Evolutionary conservation across 2,113 vertebrate genomes (phyloP), one percentile per base, ranked within the genome.

Genomic region (Labeo catla): DNA sequence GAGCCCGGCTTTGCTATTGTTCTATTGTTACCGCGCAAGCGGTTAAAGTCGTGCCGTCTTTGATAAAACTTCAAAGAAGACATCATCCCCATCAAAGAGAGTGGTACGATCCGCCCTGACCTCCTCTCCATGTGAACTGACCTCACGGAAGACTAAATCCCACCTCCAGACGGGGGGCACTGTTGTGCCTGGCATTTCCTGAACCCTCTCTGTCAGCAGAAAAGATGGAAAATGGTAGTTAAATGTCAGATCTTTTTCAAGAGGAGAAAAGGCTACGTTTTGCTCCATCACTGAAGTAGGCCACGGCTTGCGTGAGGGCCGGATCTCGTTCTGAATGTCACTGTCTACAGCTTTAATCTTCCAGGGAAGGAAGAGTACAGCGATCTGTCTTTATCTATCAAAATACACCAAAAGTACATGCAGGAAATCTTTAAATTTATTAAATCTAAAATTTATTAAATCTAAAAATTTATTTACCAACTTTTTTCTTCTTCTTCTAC

Each of bases 191-290:
- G 91, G 93, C 91, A 94, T 91, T 92, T 90, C 87, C 85, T 61
- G 77, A 91, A 89, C 87, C 28, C 86, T 85, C 89, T 63, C 76
- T 90, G 91, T 92, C 83, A 89, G 12, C 19, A 66, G 83, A 90
- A 84, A 84, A 85, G 34, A 90, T 89, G 88, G 89, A 89, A 81
- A 80, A 89, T 88, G 52, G n/a, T 90, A 87, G 78, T 90, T 92
- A 95, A 95, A 93, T 92, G 93, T 90, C 90, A 83, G 61, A 87
- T 93, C 87, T 87, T 90, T 91, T 11, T 28, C 12, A 39, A 86
- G 47, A 86, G 72, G 91, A 90, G 90, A 88, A 93, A 88, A 90
- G 89, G 90, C 88, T 92, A 92, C 90, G 94, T 92, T 91, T 91
- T 81, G 87, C 85, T 88, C 89, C 16, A 47, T 81, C 47, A 19